Evolutionary conservation across 2,797 vertebrate genomes (phyloP).

Genomic region (Acridotheres tristis): DNA sequence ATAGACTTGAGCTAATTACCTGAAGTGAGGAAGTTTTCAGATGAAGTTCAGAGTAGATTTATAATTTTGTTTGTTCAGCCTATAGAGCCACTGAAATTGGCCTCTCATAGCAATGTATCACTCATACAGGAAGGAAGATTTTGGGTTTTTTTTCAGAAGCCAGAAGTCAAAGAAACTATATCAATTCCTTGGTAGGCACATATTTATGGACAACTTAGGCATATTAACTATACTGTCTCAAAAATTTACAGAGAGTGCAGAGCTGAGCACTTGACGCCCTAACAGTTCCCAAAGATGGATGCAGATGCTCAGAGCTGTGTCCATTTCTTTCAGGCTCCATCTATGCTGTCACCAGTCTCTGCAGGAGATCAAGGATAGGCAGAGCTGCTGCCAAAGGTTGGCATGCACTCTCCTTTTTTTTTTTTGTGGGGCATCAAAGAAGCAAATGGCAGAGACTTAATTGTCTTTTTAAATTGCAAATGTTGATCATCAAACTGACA

Average conservation of each 20-base stretch:
- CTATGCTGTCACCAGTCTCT: rapidly evolving
- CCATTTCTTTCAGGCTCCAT: not conserved
- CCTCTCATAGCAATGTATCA: not conserved
- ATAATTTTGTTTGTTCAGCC: not conserved
- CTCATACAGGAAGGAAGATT: not conserved
- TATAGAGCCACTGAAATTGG: not conserved
- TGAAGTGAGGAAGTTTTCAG: not conserved
- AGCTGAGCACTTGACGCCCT: not conserved
- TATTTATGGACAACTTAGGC: not conserved
- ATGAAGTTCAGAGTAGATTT: not conserved
- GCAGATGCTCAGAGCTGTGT: not conserved
- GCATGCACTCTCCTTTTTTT: not conserved
- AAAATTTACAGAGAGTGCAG: not conserved
- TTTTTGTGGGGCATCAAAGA: not conserved
- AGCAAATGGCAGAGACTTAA: not conserved
- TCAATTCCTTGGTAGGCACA: not conserved
- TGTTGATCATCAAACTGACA: not conserved
- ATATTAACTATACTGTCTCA: not conserved
- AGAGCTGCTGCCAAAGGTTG: not conserved
- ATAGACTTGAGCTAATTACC: not conserved
- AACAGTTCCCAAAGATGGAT: not conserved
- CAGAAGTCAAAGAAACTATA: not conserved
- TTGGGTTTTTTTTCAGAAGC: not conserved
- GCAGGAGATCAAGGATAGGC: not conserved
- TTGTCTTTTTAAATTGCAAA: not conserved